Conservation (phyloP, 2,888 invertebrate species). For the Eupithecia dodoneata region DNA sequence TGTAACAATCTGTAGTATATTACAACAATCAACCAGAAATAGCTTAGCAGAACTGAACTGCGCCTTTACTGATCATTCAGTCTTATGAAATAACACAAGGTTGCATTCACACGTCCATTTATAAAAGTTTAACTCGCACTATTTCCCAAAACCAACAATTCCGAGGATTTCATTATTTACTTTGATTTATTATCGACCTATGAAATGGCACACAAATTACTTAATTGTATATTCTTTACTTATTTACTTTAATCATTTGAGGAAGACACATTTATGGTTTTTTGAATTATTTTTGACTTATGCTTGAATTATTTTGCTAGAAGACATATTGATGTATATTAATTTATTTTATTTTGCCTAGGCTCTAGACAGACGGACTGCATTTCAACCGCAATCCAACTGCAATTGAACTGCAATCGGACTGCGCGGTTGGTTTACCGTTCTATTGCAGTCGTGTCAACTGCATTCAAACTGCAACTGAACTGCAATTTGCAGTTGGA, state of each 20-base stretch:
- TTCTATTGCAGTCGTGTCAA: no score
- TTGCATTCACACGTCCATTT: conserved; percentile 17
- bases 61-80: not conserved
- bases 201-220: conserved; percentile 3
- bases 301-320: no score
- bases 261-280: not conserved
- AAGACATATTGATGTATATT: no score
- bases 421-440: no score
- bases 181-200: not conserved
- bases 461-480: no score
- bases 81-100: not conserved
- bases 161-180: not conserved
- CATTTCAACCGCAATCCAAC: no score
- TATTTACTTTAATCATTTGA: not conserved
- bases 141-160: conserved; percentile 14
- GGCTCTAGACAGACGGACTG: no score
- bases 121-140: not conserved
- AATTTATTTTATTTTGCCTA: no score
- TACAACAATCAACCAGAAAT: conserved; percentile 28
- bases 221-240: not conserved
- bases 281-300: no score
- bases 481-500: no score
- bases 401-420: no score
- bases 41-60: conserved; percentile 7
- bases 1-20: conserved; percentile 66